These are phyloP conservation scores for Mus spretus DNA, from an alignment of 2,797 vertebrate species.

Conservation along the genomic window DNA sequence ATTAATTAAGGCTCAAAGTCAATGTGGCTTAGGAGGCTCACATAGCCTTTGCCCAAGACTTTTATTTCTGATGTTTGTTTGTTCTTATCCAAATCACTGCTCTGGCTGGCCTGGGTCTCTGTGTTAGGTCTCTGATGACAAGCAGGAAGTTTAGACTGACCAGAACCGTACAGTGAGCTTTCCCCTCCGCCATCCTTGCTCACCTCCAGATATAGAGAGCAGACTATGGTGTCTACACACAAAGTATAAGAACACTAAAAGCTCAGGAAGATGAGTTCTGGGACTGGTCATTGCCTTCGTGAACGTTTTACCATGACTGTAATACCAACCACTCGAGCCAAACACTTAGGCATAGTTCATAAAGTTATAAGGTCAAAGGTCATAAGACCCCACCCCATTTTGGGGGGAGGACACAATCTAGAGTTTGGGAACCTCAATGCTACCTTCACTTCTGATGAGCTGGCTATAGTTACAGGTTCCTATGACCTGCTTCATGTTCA, in stretches of 20 bases:
- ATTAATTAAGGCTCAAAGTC: constrained; percentile 67
- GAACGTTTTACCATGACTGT: not conserved
- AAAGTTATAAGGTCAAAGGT: not conserved
- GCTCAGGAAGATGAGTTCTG: not conserved
- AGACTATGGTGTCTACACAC: not conserved
- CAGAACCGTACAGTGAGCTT: not conserved
- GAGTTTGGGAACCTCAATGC: not conserved
- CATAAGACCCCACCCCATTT: not conserved
- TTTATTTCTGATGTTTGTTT: constrained; percentile 38
- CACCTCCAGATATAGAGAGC: not conserved
- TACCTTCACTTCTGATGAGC: constrained; percentile 18
- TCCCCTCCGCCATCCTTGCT: not conserved
- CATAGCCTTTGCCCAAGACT: not conserved
- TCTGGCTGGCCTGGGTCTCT: not conserved
- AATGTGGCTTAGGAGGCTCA: constrained; percentile 3
- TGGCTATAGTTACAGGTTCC: not conserved
- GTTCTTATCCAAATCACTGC: not conserved
- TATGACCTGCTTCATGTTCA: not conserved
- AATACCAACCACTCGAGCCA: no score
- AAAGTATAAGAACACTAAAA: not conserved
- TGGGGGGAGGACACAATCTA: not conserved
- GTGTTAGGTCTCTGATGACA: not conserved
- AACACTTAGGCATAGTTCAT: not conserved
- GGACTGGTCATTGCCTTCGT: not conserved
- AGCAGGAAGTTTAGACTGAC: not conserved